phyloP scores from a whole-genome alignment of 92 coral and sea anemone species.

The Palythoa heliodiscus region DNA sequence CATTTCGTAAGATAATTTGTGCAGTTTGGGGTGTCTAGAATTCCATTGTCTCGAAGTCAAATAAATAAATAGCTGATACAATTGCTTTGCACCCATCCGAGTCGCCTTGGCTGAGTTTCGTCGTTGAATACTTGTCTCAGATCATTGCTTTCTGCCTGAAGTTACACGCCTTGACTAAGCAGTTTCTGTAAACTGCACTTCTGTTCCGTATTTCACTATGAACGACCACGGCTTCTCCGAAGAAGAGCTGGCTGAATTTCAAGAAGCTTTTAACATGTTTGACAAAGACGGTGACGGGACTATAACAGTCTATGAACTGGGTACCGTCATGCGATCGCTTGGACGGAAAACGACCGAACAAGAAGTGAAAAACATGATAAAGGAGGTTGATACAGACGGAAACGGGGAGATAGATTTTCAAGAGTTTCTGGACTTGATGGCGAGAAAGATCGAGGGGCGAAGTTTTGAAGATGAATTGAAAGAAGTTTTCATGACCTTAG shows the following conservation, averaged over 20 bases:
- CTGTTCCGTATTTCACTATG: constrained; percentile 25
- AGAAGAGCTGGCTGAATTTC: constrained; percentile 38
- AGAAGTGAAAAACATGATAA: constrained; percentile 49
- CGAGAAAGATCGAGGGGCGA: constrained; percentile 42
- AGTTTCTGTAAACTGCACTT: neutral
- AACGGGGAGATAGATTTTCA: constrained; percentile 43
- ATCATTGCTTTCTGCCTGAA: constrained; percentile 4
- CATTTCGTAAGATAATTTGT: constrained; percentile 31
- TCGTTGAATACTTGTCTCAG: constrained; percentile 16
- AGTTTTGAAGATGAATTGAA: constrained; percentile 43
- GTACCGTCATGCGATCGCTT: constrained; percentile 44
- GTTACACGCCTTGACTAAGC: neutral
- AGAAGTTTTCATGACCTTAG: constrained; percentile 42
- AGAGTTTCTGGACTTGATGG: constrained; percentile 44
- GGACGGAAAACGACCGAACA: constrained; percentile 47
- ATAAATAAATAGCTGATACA: constrained; percentile 8
- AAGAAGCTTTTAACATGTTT: constrained; percentile 46
- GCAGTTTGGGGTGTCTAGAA: constrained; percentile 35
- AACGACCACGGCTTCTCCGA: constrained; percentile 30
- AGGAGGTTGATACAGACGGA: constrained; percentile 54
- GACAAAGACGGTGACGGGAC: constrained; percentile 58
- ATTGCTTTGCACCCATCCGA: constrained; percentile 16
- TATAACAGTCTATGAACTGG: constrained; percentile 35
- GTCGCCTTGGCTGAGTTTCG: constrained; percentile 9
- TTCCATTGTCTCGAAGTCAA: constrained; percentile 33